Conservation (phyloP, 2,113 vertebrate genomes). For the Syngnathus floridae region DNA sequence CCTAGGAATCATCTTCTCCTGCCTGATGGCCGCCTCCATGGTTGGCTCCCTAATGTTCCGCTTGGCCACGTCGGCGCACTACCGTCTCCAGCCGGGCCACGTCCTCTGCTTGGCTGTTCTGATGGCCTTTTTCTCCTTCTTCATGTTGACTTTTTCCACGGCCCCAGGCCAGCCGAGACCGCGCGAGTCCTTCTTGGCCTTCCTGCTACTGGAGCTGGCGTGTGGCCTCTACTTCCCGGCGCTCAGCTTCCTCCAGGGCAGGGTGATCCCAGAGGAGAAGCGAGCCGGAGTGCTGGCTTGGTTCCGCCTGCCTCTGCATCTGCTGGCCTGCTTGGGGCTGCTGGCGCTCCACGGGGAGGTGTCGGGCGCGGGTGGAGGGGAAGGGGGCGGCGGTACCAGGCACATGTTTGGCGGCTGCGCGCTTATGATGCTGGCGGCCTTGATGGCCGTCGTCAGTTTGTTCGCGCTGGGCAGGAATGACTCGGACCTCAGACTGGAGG, state of each 20-base stretch:
- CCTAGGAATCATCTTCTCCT: constrained; percentile 84
- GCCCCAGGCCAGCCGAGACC: constrained; percentile 80
- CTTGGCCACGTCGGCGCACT: constrained; percentile 78
- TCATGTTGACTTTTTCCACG: constrained; percentile 89
- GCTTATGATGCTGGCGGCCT: constrained; percentile 78
- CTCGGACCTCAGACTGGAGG: constrained; percentile 75
- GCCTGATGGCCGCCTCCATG: constrained; percentile 87
- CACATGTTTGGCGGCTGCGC: constrained; percentile 87
- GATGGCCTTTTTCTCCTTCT: constrained; percentile 86
- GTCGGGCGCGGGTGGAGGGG: constrained; percentile 76
- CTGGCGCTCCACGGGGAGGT: constrained; percentile 83
- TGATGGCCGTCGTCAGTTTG: constrained; percentile 82
- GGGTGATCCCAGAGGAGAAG: constrained; percentile 83
- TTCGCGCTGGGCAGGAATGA: constrained; percentile 81
- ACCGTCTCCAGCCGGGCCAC: constrained; percentile 83
- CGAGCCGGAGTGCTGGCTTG: constrained; percentile 79
- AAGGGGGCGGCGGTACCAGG: constrained; percentile 78
- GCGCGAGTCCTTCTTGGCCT: constrained; percentile 83
- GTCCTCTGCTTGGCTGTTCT: constrained; percentile 82
- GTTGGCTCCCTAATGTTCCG: constrained; percentile 82
- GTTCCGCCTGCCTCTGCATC: constrained; percentile 84
- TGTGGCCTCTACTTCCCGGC: constrained; percentile 90
- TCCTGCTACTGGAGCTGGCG: constrained; percentile 84
- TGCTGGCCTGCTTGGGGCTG: constrained; percentile 83
- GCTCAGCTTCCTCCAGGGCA: constrained; percentile 83